Evolutionary conservation across 1,140 invertebrate species (phyloP).

Genomic region (Drosophila aff.): DNA sequence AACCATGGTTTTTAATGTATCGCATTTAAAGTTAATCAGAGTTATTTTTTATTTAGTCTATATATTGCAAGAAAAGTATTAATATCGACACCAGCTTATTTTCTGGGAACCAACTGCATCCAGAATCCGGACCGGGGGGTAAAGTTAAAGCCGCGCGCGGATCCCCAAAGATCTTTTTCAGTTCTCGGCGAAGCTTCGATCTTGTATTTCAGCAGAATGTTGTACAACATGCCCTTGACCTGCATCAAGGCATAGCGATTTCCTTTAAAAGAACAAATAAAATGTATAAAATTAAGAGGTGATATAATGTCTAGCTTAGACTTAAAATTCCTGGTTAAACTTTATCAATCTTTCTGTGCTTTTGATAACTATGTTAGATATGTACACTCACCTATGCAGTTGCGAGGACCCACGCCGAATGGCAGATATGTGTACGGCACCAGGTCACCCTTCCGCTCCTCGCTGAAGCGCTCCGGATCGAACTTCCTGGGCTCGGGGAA

Average conservation of each 20-base stretch:
- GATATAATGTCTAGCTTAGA: neutral
- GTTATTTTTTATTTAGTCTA: too few species aligned
- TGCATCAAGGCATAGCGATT: constrained; percentile 85
- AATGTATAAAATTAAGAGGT: neutral
- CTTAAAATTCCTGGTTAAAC: neutral
- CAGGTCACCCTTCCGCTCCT: constrained; percentile 82
- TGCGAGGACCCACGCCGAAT: constrained; percentile 87
- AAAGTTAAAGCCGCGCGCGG: constrained; percentile 73
- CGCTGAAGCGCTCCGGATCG: constrained; percentile 86
- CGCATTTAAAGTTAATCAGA: too few species aligned
- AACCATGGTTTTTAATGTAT: too few species aligned
- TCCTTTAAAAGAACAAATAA: constrained; percentile 30
- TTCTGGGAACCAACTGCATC: constrained; percentile 71
- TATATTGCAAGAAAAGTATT: too few species aligned
- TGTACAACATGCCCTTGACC: constrained; percentile 85
- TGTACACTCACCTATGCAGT: constrained; percentile 86
- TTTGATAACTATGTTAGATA: neutral
- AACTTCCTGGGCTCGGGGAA: constrained; percentile 86
- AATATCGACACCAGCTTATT: neutral
- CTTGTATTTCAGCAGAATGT: constrained; percentile 87
- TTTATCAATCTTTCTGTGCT: neutral
- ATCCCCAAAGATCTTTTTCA: constrained; percentile 73
- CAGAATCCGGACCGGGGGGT: constrained; percentile 77
- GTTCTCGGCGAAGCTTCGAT: constrained; percentile 85
- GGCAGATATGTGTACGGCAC: constrained; percentile 86